Base-by-base conservation (phyloP, 2,797 vertebrate genomes). In the Bryconaethiops microstoma region DNA sequence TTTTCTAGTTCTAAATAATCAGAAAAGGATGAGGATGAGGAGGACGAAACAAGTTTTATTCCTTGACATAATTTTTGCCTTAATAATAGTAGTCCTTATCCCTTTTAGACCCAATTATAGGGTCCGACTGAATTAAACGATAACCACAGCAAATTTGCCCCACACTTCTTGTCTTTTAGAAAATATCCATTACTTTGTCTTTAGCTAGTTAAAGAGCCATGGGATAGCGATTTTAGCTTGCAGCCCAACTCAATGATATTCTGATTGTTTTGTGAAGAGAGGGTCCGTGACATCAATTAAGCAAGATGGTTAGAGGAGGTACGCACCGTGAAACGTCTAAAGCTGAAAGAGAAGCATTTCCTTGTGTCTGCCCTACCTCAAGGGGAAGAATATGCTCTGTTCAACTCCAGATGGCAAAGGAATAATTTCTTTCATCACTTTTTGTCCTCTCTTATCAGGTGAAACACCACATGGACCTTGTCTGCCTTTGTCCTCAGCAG, bases 201-300 rank as follows among this genome's bases (percentile, higher is more conserved):
- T 25, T 14, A 74, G n/a, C 8, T 67, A 7, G 7, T 59, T 77
- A 39, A 77, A 71, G 67, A 87, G 81, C 80, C 83, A 72, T 74
- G 64, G 40, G 48, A 77, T 74, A 64, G 57, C 60, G 39, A 79
- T 77, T 84, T 63, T 77, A 73, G 79, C 74, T 73, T 10, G 64
- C 63, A 83, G 83, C 67, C 21, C 59, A 23, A 82, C 52, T 73
- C 83, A 86, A 85, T 78, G 62, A 70, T 29, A 71, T 74, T 80
- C 69, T 76, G 50, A 82, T 86, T 80, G 84, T 77, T 84, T 84
- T 65, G 79, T 79, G 74, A 72, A 59, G 48, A 73, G 57, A 23
- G 63, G 63, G 76, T 77, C 55, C 73, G 48, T 65, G 74, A 82
- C 85, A 86, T 82, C 80, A 86, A 82, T 88, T 84, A 85, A 67